Base-by-base conservation (phyloP, 2,797 vertebrate species). In the Acridotheres tristis region DNA sequence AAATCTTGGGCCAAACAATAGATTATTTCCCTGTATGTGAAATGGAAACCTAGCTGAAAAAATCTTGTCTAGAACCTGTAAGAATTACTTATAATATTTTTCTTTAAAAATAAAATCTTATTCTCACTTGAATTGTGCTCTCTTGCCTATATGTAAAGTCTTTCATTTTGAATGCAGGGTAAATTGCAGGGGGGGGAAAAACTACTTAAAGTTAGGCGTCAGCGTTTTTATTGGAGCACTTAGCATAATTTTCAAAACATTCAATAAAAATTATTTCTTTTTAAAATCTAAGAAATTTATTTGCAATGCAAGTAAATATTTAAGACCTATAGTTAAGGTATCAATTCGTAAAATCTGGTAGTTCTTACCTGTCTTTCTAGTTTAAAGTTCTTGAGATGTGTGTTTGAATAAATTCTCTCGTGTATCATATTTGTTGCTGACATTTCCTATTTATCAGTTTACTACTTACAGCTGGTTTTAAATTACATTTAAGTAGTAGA, bases 401-500 rank as follows among this genome's bases (percentile, higher is more conserved):
- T 59, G 23, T 66, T 91, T 48, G 62, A 89, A 92, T 38, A 88
- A 67, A 57, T 47, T 65, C 29, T 77, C 81, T 68, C 66, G 25
- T 72, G 27, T 25, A 26, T 55, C 16, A 0, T 80, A 45, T 79
- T 90, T 88, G n/a, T 66, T 93, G 43, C 77, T 82, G 73, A 88
- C 59, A 89, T 42, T 83, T 81, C 63, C 38, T 89, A 43, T 85
- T 84, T 72, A 58, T 85, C 87, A 51, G 53, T 84, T 94, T 84
- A 69, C 53, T 85, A 40, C 61, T 73, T 59, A 68, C 61, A 89
- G 89, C 68, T 89, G 92, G 6, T 59, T 89, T 92, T 38, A 92
- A 89, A 94, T 91, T 95, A 32, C 51, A 94, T 85, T 94, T 93
- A 87, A 89, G 55, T 82, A 90, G 67, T 88, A 89, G 78, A 89